These are phyloP conservation scores for Trinorchestia longiramus DNA, from an alignment of 1,140 invertebrate species.

Conservation along the genomic window DNA sequence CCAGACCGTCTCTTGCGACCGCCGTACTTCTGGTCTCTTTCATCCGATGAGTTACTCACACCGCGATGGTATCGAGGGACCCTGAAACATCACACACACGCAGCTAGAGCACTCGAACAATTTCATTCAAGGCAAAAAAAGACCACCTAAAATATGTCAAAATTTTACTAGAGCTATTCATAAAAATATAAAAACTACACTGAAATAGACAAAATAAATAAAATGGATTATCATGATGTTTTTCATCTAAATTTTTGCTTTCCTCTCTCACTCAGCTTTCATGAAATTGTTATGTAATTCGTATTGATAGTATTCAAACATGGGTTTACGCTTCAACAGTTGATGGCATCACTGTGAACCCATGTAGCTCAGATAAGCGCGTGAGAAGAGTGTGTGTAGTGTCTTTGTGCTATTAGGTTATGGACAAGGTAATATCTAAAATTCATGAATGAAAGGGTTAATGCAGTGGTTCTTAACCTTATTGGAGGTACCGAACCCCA, in stretches of 20 bases:
- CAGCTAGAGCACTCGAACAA: neutral
- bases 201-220: neutral
- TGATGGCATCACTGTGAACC: too few relatives aligned
- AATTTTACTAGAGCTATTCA: neutral
- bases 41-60: neutral
- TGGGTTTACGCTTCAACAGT: too few relatives aligned
- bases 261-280: too few relatives aligned
- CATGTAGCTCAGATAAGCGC: too few relatives aligned
- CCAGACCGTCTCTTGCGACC: conserved; percentile 22
- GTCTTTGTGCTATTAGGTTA: too few relatives aligned
- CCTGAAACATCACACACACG: neutral
- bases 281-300: too few relatives aligned
- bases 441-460: too few relatives aligned
- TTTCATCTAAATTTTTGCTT: neutral
- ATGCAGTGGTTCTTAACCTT: too few relatives aligned
- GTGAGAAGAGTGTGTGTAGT: too few relatives aligned
- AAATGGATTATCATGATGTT: neutral
- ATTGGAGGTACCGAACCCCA: too few relatives aligned
- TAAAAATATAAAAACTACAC: neutral
- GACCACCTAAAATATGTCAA: neutral
- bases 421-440: too few relatives aligned
- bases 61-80: neutral
- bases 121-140: neutral
- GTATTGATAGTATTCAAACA: too few relatives aligned
- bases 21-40: neutral